Evolutionary conservation across 2,113 vertebrate genomes (phyloP).

Genomic region (Vidua chalybeata): DNA sequence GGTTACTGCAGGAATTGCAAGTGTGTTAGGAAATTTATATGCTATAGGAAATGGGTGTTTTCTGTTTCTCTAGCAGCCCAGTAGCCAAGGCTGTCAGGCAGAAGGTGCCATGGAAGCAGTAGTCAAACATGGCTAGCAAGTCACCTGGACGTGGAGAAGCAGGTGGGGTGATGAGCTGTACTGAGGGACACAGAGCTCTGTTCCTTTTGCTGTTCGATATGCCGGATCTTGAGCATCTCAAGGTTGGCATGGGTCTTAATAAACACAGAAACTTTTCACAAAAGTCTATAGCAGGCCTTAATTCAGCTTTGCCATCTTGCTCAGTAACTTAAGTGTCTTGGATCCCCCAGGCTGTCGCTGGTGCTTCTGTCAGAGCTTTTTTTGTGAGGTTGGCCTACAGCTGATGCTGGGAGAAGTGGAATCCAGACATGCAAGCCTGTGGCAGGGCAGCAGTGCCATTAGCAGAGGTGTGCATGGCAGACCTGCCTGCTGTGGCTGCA

Average conservation of each 20-base stretch:
- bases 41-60: neutral
- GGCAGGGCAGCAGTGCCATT: neutral
- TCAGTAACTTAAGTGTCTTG: neutral
- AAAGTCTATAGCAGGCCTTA: fast-evolving
- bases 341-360: neutral
- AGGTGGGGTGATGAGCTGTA: neutral
- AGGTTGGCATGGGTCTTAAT: neutral
- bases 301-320: neutral
- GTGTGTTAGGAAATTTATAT: neutral
- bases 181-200: neutral
- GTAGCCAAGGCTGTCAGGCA: neutral
- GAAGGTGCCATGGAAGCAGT: neutral
- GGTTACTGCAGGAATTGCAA: neutral
- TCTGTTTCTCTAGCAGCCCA: neutral
- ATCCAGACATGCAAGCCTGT: fast-evolving
- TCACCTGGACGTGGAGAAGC: neutral
- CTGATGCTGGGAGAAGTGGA: neutral
- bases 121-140: neutral
- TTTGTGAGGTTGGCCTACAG: neutral
- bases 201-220: neutral
- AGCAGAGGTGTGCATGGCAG: neutral
- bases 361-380: neutral
- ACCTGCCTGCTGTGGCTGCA: neutral
- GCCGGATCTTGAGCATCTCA: neutral
- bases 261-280: neutral